Evolutionary conservation across 2,888 invertebrate species (phyloP).

Genomic region (Subacronicta megacephala): DNA sequence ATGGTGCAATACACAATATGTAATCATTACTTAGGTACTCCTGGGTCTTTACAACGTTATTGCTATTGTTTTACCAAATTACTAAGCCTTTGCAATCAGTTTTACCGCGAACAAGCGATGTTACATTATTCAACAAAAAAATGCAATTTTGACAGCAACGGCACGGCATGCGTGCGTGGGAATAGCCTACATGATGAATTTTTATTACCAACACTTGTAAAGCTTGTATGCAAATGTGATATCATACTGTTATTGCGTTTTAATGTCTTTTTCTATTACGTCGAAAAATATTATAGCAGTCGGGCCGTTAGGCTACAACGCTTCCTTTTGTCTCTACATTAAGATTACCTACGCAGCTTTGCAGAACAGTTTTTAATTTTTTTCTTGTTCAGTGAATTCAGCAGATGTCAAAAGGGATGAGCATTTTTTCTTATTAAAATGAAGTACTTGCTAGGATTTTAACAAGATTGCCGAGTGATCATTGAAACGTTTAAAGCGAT

Average conservation of each 20-base stretch:
- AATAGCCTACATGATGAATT: slow-evolving; percentile 34
- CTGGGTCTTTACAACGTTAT: slow-evolving; percentile 1
- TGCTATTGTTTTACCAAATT: slow-evolving; percentile 33
- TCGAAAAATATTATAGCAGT: slow-evolving; percentile 43
- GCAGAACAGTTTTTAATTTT: slow-evolving; percentile 66
- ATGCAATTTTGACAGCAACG: slow-evolving; percentile 44
- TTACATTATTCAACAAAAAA: slow-evolving; percentile 44
- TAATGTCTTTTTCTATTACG: slow-evolving; percentile 39
- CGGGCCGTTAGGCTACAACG: slow-evolving; percentile 37
- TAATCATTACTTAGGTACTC: too few species aligned
- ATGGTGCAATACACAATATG: too few species aligned
- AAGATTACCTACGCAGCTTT: slow-evolving; percentile 58
- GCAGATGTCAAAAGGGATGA: slow-evolving; percentile 61
- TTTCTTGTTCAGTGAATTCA: slow-evolving; percentile 71
- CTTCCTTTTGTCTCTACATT: slow-evolving; percentile 58
- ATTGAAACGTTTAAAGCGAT: slow-evolving; percentile 35
- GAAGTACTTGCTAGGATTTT: slow-evolving; percentile 29
- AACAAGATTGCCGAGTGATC: slow-evolving; percentile 32
- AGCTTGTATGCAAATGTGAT: slow-evolving; percentile 31
- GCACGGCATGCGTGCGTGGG: slow-evolving; percentile 17
- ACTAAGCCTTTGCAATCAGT: slow-evolving; percentile 31
- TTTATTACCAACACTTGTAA: slow-evolving; percentile 34
- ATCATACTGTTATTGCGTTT: slow-evolving; percentile 35
- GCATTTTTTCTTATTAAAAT: slow-evolving; percentile 47
- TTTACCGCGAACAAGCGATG: slow-evolving; percentile 28